A percentile compares a stretch with the other conserved stretches of the same genome.
Evolutionary conservation across 2,113 vertebrate genomes (phyloP).

Genomic region (Cyprinodon tularosa): DNA sequence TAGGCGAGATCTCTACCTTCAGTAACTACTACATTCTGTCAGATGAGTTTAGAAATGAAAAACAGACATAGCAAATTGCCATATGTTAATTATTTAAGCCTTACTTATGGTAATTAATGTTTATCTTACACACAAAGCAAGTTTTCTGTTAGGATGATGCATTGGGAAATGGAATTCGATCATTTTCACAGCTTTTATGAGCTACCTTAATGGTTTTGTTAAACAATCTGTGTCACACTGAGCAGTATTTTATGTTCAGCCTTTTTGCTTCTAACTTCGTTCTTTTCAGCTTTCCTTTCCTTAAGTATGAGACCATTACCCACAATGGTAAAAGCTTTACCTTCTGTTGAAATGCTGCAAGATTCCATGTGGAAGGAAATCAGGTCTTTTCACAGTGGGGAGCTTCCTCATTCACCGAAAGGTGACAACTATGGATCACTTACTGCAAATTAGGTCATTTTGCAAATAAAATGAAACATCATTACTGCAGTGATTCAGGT

Average conservation of each 20-base stretch:
- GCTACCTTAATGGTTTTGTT: background rate
- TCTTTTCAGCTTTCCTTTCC: background rate
- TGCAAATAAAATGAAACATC: slow-evolving; percentile 30
- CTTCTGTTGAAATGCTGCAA: background rate
- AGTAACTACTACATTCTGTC: background rate
- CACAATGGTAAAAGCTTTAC: slow-evolving; percentile 46
- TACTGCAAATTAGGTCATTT: slow-evolving; percentile 38
- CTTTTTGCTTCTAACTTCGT: background rate
- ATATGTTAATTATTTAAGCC: background rate
- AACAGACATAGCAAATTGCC: background rate
- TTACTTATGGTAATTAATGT: background rate
- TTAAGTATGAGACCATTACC: slow-evolving; percentile 28
- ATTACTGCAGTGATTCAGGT: slow-evolving; percentile 11
- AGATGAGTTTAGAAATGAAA: background rate
- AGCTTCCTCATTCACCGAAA: slow-evolving; percentile 36
- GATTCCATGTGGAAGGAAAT: slow-evolving; percentile 28
- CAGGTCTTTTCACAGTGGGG: slow-evolving; percentile 4
- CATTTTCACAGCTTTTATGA: background rate
- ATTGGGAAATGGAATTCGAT: background rate
- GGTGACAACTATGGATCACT: slow-evolving; percentile 22
- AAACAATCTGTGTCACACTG: background rate
- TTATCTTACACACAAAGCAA: background rate
- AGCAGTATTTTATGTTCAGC: background rate
- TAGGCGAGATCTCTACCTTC: background rate
- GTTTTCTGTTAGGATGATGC: background rate